Evolutionary conservation across 1,140 invertebrate genomes (phyloP), one percentile per base, ranked within the genome.

Genomic region (Aleiodes sp.): DNA sequence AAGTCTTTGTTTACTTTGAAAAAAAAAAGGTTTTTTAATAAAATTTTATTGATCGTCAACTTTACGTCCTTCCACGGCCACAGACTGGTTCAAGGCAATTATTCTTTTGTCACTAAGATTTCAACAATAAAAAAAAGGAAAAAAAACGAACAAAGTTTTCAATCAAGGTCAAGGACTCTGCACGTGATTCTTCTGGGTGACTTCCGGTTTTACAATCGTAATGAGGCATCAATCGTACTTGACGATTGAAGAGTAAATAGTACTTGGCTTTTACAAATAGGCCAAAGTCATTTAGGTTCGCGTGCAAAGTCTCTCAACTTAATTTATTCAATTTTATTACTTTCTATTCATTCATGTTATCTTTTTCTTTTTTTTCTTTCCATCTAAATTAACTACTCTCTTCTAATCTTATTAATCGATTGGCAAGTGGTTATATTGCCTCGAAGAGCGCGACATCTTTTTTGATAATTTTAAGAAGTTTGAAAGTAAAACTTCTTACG

Each of bases 321-420:
- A 16, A 29, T 52, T 39, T 33, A 37, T 72, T 70, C 69, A 33
- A 33, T 64, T 63, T 74, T 68, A 68, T 72, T 71, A 69, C 72
- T 71, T 57, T 71, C 64, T 71, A 75, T 77, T 70, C 56, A 69
- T 31, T 73, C 68, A n/a, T 75, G 75, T 76, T 68, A 57, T 63
- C 70, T 65, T 62, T n/a, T 74, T 37, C 71, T 73, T 68, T 61
- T 37, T 60, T 73, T 82, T 83, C 73, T 78, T 75, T 82, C 76
- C 72, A 73, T 75, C 77, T 74, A 74, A 59, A 81, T 72, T 60
- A 57, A 64, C 52, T 43, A 41, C 62, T 57, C 62, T 65, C 46
- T 59, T 62, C 24, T 39, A 61, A 63, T 61, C 28, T 62, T 41
- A 57, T 70, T 64, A 52, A 29, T 59, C 35, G 39, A 72, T 71